Evolutionary conservation across 2,113 vertebrate genomes (phyloP), one percentile per base, ranked within the genome.

Genomic region (Nycticebus coucang): DNA sequence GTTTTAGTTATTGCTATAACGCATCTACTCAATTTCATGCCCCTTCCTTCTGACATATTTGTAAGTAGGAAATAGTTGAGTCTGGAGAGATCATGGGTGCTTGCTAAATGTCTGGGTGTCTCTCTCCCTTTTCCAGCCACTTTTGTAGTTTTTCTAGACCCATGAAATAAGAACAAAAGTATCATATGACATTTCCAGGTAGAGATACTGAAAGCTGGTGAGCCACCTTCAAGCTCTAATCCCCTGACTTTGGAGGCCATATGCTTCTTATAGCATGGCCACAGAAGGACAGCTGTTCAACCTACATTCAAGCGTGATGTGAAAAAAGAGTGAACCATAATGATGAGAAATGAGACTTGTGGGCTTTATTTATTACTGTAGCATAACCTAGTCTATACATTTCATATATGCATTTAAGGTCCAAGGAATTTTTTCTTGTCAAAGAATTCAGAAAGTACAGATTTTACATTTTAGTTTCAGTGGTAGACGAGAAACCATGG

Each of bases 281-380:
- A 0, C n/a, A 13, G 30, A 19, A 35, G 7, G 72, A 33, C 0
- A 15, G 4, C n/a, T 15, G 2, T 33, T 7, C 37, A 21, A 9
- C 5, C 57, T 28, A 4, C 35, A 68, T 57, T 33, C 72, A 35
- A 4, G 14, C 62, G 50, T 24, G 50, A 6, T 12, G 7, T 33
- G 41, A 37, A 33, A 74, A 78, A 68, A 30, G 35, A 62, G 72
- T 59, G 53, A 84, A 66, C 35, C 3, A 6, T 50, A 55, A 5
- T 45, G 33, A 53, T 35, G 30, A 22, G 68, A 53, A n/a, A 33
- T 37, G 45, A 50, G 18, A 4, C 11, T 41, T 45, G 18, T 35
- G 15, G 57, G 11, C 15, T 71, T 77, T 66, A 18, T 24, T 72
- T 93, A 35, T 78, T 77, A 22, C 19, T 33, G 2, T 7, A 41